A percentile compares a stretch with the other conserved stretches of the same genome.
phyloP scores from a whole-genome alignment of 2,797 vertebrate species.

The Lutjanus campechanus region DNA sequence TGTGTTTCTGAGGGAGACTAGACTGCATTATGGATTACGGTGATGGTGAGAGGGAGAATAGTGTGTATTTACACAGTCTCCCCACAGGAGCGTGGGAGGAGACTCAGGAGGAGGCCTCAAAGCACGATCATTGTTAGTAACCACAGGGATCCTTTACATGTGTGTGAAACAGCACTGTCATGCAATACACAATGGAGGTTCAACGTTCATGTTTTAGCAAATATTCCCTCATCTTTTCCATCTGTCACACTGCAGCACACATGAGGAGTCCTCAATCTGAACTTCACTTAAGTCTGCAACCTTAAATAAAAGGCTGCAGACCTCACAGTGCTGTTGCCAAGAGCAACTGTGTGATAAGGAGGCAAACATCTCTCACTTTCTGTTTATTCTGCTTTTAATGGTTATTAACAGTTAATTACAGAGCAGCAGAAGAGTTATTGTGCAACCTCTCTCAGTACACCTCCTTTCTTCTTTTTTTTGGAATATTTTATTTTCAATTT shows the following conservation, averaged over 20 bases:
- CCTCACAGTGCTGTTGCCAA: constrained; percentile 25
- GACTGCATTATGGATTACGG: constrained; percentile 78
- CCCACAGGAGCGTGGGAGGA: constrained; percentile 72
- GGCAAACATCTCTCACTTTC: constrained; percentile 13
- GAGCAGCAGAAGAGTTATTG: constrained; percentile 9
- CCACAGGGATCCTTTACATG: constrained; percentile 64
- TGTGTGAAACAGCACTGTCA: constrained; percentile 50
- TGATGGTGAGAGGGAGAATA: constrained; percentile 68
- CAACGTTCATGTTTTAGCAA: constrained; percentile 19
- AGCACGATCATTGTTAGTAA: constrained; percentile 59
- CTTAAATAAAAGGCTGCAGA: constrained; percentile 15
- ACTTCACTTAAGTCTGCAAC: constrained; percentile 25
- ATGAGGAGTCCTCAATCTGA: neutral
- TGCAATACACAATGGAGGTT: constrained; percentile 34
- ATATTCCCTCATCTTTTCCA: constrained; percentile 11
- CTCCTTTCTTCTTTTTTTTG: too few relatives aligned
- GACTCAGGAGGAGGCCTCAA: constrained; percentile 67
- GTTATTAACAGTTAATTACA: constrained; percentile 30
- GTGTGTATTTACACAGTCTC: constrained; percentile 76
- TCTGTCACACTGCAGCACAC: neutral
- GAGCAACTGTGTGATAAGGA: constrained; percentile 14
- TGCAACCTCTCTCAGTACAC: constrained; percentile 15
- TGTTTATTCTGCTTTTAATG: constrained; percentile 31
- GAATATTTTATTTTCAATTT: too few relatives aligned
- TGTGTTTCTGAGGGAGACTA: constrained; percentile 61